Evolutionary conservation across 1,140 invertebrate genomes (phyloP), one percentile per base, ranked within the genome.

Genomic region (Asobara japonica): DNA sequence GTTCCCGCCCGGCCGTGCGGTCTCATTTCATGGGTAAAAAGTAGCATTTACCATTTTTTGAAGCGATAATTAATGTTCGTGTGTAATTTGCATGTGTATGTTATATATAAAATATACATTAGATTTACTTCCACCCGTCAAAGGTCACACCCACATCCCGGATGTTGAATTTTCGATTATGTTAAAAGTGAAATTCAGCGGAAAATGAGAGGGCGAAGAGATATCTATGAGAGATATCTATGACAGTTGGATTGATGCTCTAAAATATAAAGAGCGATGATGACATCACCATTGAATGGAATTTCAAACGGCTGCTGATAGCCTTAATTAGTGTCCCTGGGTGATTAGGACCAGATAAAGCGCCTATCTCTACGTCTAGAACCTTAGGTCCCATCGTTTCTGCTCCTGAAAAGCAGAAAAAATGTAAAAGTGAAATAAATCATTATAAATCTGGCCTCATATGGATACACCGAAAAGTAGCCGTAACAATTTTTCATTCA

Each of bases 311-410:
- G 4, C 30, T 65, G 56, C 22, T 25, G 73, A 74, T 74, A 74
- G 67, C 30, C n/a, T 66, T 72, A 69, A 74, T 72, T 72, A 41
- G 73, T 41, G 41, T 72, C 36, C 64, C 67, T 27, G 64, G 27
- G 56, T 60, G 64, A 31, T 31, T 64, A 64, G 36, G 36, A n/a
- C 48, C 51, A 68, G 73, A 74, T 74, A 74, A 41, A 27, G 64
- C 41, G 33, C 48, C 56, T 74, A 68, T 72, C 69, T 67, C 16
- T 51, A 38, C 69, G 7, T 31, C 31, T 66, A 65, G 16, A 16
- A 20, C 22, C 48, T 65, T 64, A 74, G 61, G 62, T n/a, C n/a
- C 71, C 73, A 68, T 74, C 73, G 69, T 74, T 74, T 69, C 73
- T 65, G 73, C 68, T 10, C 45, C 38, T 20, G 65, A 38, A 16